These are phyloP conservation scores for Microcebus lehilahytsara DNA, from an alignment of 2,113 vertebrate genomes.

Conservation along the genomic window DNA sequence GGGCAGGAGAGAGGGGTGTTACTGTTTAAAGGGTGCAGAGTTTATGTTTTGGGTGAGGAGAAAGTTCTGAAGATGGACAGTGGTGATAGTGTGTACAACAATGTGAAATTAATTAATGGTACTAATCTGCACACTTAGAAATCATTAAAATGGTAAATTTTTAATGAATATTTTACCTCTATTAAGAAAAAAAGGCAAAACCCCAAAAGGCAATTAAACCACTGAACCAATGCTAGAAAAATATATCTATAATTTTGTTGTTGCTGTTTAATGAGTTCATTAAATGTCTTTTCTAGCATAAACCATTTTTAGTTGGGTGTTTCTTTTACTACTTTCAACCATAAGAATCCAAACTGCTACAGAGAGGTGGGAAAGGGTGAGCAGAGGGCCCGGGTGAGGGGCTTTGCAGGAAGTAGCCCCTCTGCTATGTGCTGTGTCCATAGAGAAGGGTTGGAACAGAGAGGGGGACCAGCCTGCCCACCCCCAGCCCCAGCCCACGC, in stretches of 20 bases:
- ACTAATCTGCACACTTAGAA: not conserved
- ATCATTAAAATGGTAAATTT: not conserved
- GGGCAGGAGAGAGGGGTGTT: too few species aligned
- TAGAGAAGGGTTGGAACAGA: not conserved
- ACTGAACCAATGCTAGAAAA: not conserved
- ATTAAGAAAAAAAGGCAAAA: not conserved
- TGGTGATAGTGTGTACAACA: not conserved
- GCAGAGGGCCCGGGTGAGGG: not conserved
- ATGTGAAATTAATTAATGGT: not conserved
- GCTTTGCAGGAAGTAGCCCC: not conserved
- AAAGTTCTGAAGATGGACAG: not conserved
- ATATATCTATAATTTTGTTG: not conserved
- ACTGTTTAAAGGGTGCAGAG: not conserved
- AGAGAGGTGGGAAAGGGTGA: not conserved
- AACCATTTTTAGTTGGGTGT: not conserved
- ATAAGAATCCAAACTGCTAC: not conserved
- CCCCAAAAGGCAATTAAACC: not conserved
- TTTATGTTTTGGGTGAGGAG: not conserved
- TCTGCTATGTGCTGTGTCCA: not conserved
- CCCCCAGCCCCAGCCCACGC: not conserved
- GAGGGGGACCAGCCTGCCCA: not conserved
- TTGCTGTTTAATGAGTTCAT: constrained; percentile 9
- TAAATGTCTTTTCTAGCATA: constrained; percentile 48
- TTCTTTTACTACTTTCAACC: constrained; percentile 41
- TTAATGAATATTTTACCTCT: not conserved